Conservation (phyloP, 2,797 vertebrate species). For the Rhyacichthys aspro region DNA sequence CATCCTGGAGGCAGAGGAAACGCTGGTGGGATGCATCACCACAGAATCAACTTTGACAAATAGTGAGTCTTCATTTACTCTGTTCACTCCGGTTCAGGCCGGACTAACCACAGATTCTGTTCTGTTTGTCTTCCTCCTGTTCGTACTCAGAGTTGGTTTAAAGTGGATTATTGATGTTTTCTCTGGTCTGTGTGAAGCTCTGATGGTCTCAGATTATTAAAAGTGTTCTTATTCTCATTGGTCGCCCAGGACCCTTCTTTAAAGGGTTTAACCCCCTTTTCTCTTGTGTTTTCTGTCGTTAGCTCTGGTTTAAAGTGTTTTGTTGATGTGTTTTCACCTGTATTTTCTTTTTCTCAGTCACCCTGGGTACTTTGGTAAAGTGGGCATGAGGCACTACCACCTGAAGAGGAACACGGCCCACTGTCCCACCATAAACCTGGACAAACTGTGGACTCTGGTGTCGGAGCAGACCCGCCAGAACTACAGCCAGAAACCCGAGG, state of each 20-base stretch:
- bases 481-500: constrained; percentile 88
- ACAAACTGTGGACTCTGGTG: constrained; percentile 91
- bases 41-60: constrained; percentile 98
- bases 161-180: no score
- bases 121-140: no score
- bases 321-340: neutral
- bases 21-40: constrained; percentile 87
- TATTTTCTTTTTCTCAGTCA: constrained; percentile 72
- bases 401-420: constrained; percentile 86
- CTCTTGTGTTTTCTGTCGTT: no score
- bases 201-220: no score
- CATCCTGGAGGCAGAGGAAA: constrained; percentile 91
- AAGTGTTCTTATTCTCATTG: no score
- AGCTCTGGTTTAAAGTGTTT: neutral
- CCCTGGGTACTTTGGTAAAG: constrained; percentile 87
- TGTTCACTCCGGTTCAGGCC: neutral
- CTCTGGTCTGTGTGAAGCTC: no score
- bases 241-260: no score
- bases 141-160: no score
- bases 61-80: constrained; percentile 83
- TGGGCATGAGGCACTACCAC: constrained; percentile 88
- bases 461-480: constrained; percentile 92
- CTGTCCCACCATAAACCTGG: constrained; percentile 86
- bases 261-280: no score
- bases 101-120: no score